Conservation (phyloP, 53 echinoderm and acorn worm species). For the Holothuria scabra region DNA sequence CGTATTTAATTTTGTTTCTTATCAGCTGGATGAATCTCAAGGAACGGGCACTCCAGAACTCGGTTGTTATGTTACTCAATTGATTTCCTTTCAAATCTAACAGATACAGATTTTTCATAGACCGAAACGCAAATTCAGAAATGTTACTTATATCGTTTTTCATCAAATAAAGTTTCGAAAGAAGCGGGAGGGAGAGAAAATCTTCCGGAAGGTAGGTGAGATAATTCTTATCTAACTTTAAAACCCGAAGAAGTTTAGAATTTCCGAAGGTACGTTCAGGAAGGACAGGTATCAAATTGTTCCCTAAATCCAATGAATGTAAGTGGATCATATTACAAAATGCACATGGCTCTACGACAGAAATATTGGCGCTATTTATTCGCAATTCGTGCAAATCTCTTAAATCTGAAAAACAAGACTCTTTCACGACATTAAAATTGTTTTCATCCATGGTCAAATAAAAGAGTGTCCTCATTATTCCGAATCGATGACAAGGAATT, state of each 20-base stretch:
- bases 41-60: not conserved
- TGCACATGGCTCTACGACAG: not conserved
- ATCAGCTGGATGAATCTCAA: conserved; percentile 34
- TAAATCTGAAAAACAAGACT: conserved; percentile 12
- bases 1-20: conserved; percentile 46
- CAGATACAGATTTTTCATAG: not conserved
- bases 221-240: conserved; percentile 56
- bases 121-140: not conserved
- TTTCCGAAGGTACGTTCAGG: conserved; percentile 57
- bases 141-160: conserved; percentile 17
- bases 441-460: conserved; percentile 4
- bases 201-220: conserved; percentile 52
- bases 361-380: not conserved
- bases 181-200: conserved; percentile 50
- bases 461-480: conserved; percentile 34
- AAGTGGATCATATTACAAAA: conserved; percentile 31
- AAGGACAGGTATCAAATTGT: conserved; percentile 58
- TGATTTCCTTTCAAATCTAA: conserved; percentile 21
- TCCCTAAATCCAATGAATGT: conserved; percentile 26
- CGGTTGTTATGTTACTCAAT: not conserved
- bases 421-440: not conserved
- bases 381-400: not conserved
- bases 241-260: conserved; percentile 6
- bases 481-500: conserved; percentile 58
- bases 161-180: not conserved